These are phyloP conservation scores for Germaria angustata DNA, from an alignment of 2,888 invertebrate genomes.

Conservation along the genomic window DNA sequence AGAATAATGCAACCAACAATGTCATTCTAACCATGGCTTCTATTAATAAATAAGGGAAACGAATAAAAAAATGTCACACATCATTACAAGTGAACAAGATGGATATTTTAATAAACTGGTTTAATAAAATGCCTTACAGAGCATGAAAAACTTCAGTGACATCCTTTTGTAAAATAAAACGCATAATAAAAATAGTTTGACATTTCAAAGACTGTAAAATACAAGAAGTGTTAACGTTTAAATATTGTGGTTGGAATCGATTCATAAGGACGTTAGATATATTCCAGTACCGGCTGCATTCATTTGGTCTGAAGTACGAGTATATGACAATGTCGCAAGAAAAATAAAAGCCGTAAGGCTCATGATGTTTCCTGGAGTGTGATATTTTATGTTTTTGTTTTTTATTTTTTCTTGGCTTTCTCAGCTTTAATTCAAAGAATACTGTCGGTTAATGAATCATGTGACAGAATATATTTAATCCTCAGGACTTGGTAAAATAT, in stretches of 20 bases:
- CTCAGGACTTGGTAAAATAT: too few relatives aligned
- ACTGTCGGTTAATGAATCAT: neutral
- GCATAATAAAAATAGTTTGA: neutral
- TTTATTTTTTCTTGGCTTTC: neutral
- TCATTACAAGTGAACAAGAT: neutral
- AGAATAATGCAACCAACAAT: neutral
- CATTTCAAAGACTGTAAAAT: neutral
- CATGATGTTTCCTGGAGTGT: neutral
- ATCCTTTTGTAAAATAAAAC: too few relatives aligned
- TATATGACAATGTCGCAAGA: neutral
- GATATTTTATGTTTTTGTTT: neutral
- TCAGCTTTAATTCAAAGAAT: neutral
- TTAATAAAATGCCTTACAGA: too few relatives aligned
- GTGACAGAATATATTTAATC: too few relatives aligned
- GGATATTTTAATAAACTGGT: neutral
- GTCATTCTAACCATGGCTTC: too few relatives aligned
- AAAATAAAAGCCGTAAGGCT: neutral
- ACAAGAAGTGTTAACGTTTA: neutral
- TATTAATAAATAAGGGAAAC: neutral
- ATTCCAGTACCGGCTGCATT: neutral
- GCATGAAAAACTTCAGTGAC: neutral
- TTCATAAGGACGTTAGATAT: neutral
- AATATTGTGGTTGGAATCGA: neutral
- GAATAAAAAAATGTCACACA: neutral
- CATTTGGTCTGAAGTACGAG: too few relatives aligned